Evolutionary conservation across 2,797 vertebrate species (phyloP).

Genomic region (Acanthurus leucopareius): DNA sequence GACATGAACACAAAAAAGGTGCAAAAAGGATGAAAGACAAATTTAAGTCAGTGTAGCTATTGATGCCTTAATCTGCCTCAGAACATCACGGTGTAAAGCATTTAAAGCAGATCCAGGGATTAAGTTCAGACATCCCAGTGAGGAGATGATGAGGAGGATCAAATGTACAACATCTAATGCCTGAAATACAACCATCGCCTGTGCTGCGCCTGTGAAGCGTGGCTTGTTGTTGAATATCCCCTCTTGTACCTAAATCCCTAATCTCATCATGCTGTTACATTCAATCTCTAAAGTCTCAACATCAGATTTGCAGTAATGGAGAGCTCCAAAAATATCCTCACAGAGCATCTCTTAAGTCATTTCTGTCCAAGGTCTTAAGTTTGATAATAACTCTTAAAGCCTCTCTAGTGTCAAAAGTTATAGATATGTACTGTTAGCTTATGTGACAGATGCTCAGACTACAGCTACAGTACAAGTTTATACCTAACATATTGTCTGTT

Average conservation of each 20-base stretch:
- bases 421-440: constrained; percentile 34
- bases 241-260: constrained; percentile 46
- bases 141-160: constrained; percentile 36
- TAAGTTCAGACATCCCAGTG: constrained; percentile 31
- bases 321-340: constrained; percentile 35
- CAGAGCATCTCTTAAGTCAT: neutral
- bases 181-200: constrained; percentile 51
- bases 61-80: constrained; percentile 19
- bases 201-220: neutral
- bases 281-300: constrained; percentile 40
- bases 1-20: neutral
- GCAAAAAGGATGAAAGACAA: constrained; percentile 34
- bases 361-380: constrained; percentile 9
- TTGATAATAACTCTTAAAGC: constrained; percentile 2
- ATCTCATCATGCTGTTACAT: constrained; percentile 56
- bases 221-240: constrained; percentile 40
- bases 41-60: constrained; percentile 19
- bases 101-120: constrained; percentile 52
- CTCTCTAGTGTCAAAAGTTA: constrained; percentile 48
- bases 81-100: constrained; percentile 36
- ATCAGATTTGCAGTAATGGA: constrained; percentile 38
- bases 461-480: constrained; percentile 12
- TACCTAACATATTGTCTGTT: constrained; percentile 41
- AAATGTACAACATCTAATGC: constrained; percentile 47
- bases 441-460: constrained; percentile 28